Conservation (phyloP, 2,888 invertebrate genomes). For the Cephus rjabovi region DNA sequence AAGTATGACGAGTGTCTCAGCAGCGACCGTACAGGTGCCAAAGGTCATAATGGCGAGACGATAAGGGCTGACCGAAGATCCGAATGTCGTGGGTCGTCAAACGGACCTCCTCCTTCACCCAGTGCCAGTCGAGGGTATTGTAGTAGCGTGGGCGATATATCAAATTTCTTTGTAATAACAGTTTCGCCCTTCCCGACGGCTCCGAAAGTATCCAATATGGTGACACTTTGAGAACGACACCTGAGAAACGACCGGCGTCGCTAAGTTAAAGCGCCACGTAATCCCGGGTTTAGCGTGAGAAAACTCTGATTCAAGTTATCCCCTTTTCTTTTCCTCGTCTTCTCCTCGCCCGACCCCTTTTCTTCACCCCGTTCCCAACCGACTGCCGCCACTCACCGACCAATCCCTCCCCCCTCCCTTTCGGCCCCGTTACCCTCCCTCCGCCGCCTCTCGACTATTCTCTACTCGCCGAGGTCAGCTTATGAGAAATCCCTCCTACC, state of each 20-base stretch:
- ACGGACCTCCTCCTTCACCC: background rate
- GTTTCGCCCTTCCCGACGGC: slow-evolving; percentile 4
- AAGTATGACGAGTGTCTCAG: background rate
- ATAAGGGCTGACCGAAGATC: background rate
- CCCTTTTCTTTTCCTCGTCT: slow-evolving; percentile 44
- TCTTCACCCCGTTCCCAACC: slow-evolving; percentile 10
- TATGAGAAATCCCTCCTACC: slow-evolving; percentile 59
- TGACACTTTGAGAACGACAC: slow-evolving; percentile 53
- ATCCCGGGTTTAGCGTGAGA: slow-evolving; percentile 57
- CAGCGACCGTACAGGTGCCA: background rate
- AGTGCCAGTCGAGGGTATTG: background rate
- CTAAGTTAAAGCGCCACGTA: slow-evolving; percentile 59
- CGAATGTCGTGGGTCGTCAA: background rate
- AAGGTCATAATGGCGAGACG: background rate
- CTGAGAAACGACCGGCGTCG: slow-evolving; percentile 59
- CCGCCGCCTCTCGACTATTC: slow-evolving; percentile 43
- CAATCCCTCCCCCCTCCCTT: no score
- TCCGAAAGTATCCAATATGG: slow-evolving; percentile 55
- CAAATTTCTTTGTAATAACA: slow-evolving; percentile 60
- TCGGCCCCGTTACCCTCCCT: slow-evolving; percentile 5
- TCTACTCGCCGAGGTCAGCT: slow-evolving; percentile 50
- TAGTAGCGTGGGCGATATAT: slow-evolving; percentile 44
- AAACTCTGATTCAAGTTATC: slow-evolving; percentile 60
- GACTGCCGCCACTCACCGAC: slow-evolving; percentile 5
- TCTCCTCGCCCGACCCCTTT: slow-evolving; percentile 18